phyloP scores from a whole-genome alignment of 2,888 invertebrate species.

The Gastracanthus pulcherrimus region DNA sequence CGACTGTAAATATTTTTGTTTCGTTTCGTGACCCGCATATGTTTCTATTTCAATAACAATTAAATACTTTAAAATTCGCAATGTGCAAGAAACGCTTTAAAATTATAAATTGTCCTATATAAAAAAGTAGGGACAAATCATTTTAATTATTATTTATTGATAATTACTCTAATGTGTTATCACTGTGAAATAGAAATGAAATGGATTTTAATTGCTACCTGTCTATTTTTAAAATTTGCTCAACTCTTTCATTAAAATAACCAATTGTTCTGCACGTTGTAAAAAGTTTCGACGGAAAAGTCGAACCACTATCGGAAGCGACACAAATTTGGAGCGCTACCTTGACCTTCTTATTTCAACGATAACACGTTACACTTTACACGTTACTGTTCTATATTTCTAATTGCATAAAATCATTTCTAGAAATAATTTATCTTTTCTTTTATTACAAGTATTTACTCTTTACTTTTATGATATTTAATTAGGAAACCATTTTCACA shows the following conservation, averaged over 20 bases:
- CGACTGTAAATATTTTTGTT: constrained; percentile 49
- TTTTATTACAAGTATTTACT: too few relatives aligned
- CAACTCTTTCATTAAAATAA: not conserved
- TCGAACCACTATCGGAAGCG: constrained; percentile 17
- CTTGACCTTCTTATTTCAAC: constrained; percentile 42
- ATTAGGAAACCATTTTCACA: too few relatives aligned
- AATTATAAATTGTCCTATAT: not conserved
- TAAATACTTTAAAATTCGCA: not conserved
- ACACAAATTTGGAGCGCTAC: constrained; percentile 16
- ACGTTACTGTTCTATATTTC: not conserved
- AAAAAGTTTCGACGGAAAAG: not conserved
- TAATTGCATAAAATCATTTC: too few relatives aligned
- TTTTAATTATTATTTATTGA: not conserved
- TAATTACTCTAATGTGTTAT: not conserved
- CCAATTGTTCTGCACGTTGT: not conserved
- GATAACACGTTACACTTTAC: constrained; percentile 8
- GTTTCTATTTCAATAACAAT: not conserved
- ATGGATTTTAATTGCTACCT: not conserved
- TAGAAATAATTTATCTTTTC: too few relatives aligned
- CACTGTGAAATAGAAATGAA: not conserved
- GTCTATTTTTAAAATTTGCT: not conserved
- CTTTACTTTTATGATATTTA: too few relatives aligned
- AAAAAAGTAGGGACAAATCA: not conserved
- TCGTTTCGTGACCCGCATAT: not conserved
- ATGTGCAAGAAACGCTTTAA: too few relatives aligned